Conservation (phyloP, 2,888 invertebrate genomes). For the Bellardia pandia region DNA sequence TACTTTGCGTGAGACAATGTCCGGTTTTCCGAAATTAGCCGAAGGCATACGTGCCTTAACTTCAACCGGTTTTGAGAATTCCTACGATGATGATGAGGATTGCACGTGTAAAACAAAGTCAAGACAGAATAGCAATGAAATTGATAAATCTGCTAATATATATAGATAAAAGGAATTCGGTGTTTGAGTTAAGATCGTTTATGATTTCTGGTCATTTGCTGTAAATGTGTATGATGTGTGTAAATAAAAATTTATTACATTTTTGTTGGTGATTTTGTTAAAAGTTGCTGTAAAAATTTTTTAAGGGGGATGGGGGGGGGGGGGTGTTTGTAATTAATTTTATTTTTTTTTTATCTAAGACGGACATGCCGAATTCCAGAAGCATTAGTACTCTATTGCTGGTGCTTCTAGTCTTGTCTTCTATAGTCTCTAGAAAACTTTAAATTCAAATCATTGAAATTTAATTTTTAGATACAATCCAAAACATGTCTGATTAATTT, state of each 20-base stretch:
- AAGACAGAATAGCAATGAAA: conserved; percentile 74
- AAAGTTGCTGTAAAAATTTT: neutral
- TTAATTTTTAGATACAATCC: too few species aligned
- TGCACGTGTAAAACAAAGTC: conserved; percentile 77
- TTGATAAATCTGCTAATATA: conserved; percentile 69
- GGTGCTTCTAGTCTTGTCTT: too few species aligned
- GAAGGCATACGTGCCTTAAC: conserved; percentile 80
- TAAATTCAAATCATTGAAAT: too few species aligned
- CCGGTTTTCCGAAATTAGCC: conserved; percentile 81
- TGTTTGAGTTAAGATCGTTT: neutral
- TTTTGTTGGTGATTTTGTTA: conserved; percentile 41
- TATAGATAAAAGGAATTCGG: neutral
- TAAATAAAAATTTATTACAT: conserved; percentile 30
- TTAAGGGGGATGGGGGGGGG: too few species aligned
- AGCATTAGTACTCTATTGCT: too few species aligned
- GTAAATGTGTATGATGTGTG: neutral
- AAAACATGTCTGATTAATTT: neutral
- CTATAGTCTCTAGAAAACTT: too few species aligned
- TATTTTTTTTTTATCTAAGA: too few species aligned
- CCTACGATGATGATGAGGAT: conserved; percentile 76
- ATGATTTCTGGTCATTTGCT: conserved; percentile 32
- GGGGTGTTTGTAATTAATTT: too few species aligned
- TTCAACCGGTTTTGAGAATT: conserved; percentile 73
- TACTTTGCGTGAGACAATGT: conserved; percentile 81
- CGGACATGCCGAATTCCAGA: too few species aligned